These are phyloP conservation scores for Stenoptilia bipunctidactyla DNA, from an alignment of 2,888 invertebrate genomes.

Conservation along the genomic window DNA sequence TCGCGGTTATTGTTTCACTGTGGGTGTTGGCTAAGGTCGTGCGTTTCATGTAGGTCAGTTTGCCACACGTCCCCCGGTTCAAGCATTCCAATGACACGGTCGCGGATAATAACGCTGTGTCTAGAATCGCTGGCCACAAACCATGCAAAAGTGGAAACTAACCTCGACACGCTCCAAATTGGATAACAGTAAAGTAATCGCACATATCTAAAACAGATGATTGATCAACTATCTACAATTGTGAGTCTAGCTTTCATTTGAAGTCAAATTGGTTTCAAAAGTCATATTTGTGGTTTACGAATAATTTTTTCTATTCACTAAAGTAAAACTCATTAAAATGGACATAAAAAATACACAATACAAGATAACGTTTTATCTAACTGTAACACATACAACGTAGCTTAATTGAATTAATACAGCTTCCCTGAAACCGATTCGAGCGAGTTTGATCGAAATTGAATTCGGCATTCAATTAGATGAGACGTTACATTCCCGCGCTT, in stretches of 20 bases:
- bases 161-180: constrained; percentile 60
- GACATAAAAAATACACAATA: too few relatives aligned
- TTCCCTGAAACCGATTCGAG: constrained; percentile 45
- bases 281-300: too few relatives aligned
- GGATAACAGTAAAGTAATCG: constrained; percentile 69
- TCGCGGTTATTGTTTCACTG: constrained; percentile 1
- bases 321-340: too few relatives aligned
- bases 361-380: too few relatives aligned
- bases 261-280: too few relatives aligned
- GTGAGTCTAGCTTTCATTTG: too few relatives aligned
- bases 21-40: constrained; percentile 21
- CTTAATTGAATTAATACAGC: constrained; percentile 40
- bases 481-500: constrained; percentile 50
- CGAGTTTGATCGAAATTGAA: constrained; percentile 52
- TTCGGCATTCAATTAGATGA: constrained; percentile 57
- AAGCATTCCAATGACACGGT: constrained; percentile 45
- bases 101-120: constrained; percentile 51
- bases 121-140: constrained; percentile 59
- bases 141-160: constrained; percentile 67
- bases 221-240: too few relatives aligned
- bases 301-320: too few relatives aligned
- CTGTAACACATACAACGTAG: constrained; percentile 1
- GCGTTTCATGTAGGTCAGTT: constrained; percentile 48
- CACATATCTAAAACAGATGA: constrained; percentile 35
- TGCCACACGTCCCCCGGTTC: constrained; percentile 39